Conservation (phyloP, 2,113 vertebrate species). For the Fulmarus glacialis region DNA sequence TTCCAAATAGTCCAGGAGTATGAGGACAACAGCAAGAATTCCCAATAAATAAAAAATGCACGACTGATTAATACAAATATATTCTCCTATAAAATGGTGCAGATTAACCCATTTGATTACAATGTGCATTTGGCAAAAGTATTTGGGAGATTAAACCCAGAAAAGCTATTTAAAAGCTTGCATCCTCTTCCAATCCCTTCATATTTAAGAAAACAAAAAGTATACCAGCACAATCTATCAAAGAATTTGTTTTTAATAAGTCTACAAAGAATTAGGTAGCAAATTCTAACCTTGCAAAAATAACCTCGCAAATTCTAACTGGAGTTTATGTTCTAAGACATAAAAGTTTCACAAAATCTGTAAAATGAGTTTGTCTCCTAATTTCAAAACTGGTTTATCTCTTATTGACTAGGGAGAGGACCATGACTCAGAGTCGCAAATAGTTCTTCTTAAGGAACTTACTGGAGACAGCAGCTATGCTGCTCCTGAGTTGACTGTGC, state of each 20-base stretch:
- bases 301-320: neutral
- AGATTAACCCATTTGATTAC: neutral
- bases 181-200: neutral
- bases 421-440: neutral
- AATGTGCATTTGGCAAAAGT: neutral
- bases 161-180: neutral
- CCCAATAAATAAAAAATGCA: neutral
- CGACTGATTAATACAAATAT: neutral
- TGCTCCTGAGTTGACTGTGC: neutral
- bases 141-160: neutral
- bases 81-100: neutral
- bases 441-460: neutral
- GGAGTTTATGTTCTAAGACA: neutral
- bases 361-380: neutral
- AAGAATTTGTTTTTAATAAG: neutral
- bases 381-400: neutral
- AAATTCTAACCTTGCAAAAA: too few relatives aligned
- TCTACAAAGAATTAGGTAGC: neutral
- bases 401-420: neutral
- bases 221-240: neutral
- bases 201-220: neutral
- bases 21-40: neutral
- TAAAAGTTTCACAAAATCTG: neutral
- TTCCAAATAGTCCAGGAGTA: neutral
- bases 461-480: neutral